These are phyloP conservation scores for Zhengitettix transpicula DNA, from an alignment of 2,888 invertebrate species.

Conservation along the genomic window DNA sequence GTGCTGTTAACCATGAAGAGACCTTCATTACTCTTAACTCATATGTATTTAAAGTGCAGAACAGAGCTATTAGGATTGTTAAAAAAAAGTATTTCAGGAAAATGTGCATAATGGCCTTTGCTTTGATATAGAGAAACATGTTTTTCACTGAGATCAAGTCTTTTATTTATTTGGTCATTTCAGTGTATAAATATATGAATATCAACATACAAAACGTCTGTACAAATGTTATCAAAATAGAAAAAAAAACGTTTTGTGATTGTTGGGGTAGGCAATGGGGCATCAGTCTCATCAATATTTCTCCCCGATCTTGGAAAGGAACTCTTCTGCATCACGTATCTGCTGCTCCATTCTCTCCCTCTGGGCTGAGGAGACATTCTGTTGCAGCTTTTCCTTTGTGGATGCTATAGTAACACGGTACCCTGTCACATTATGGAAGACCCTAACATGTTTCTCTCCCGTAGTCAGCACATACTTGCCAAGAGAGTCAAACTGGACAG, in stretches of 20 bases:
- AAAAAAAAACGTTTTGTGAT: too few relatives aligned
- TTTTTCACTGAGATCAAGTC: neutral
- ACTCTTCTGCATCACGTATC: conserved; percentile 40
- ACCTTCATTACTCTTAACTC: too few relatives aligned
- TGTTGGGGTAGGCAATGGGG: too few relatives aligned
- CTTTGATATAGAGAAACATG: neutral
- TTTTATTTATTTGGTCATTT: neutral
- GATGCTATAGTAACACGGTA: conserved; percentile 32
- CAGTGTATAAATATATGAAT: neutral
- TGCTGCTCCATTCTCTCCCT: conserved; percentile 56
- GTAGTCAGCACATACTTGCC: conserved; percentile 55
- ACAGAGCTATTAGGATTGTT: too few relatives aligned
- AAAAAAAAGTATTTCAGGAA: too few relatives aligned
- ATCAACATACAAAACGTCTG: neutral
- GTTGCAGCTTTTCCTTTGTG: conserved; percentile 33
- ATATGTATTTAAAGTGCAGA: too few relatives aligned
- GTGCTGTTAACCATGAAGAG: too few relatives aligned
- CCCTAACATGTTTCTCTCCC: conserved; percentile 58
- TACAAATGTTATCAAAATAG: too few relatives aligned
- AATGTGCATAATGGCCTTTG: too few relatives aligned
- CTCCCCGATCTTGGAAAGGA: conserved; percentile 17
- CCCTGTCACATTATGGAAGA: conserved; percentile 66
- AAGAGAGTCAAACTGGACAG: conserved; percentile 55
- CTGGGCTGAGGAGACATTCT: conserved; percentile 51
- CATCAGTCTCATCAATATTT: neutral